Conservation (phyloP, 2,797 vertebrate species). For the Astyanax mexicanus region DNA sequence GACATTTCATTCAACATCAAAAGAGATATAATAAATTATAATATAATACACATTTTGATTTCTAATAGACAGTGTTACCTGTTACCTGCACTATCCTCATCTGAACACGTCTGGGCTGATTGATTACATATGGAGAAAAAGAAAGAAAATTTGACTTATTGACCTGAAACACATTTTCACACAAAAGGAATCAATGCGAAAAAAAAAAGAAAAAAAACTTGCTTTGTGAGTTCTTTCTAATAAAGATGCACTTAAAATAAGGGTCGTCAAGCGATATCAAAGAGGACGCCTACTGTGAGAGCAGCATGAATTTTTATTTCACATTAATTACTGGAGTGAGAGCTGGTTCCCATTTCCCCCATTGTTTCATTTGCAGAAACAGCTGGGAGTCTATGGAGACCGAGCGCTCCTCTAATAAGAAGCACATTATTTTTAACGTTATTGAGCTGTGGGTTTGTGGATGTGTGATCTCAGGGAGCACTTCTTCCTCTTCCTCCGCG, state of each 20-base stretch:
- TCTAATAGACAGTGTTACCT: no score
- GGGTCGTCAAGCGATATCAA: slow-evolving; percentile 40
- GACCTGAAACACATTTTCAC: not conserved
- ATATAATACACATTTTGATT: no score
- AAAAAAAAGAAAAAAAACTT: not conserved
- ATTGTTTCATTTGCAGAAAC: slow-evolving; percentile 59
- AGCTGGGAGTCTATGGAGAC: slow-evolving; percentile 43
- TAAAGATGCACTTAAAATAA: slow-evolving; percentile 45
- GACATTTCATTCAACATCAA: no score
- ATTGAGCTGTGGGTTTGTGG: slow-evolving; percentile 11
- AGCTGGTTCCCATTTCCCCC: slow-evolving; percentile 44
- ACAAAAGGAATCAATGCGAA: slow-evolving; percentile 18
- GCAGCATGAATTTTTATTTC: slow-evolving; percentile 38
- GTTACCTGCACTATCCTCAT: not conserved
- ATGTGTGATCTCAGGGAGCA: slow-evolving; percentile 18
- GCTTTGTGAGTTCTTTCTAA: slow-evolving; percentile 33
- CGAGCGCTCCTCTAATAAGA: slow-evolving; percentile 35
- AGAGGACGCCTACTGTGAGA: slow-evolving; percentile 40
- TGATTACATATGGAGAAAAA: not conserved
- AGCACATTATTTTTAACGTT: slow-evolving; percentile 47
- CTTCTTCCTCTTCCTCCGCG: slow-evolving; percentile 2
- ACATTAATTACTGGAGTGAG: slow-evolving; percentile 54
- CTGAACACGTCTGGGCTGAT: not conserved
- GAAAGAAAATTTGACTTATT: not conserved
- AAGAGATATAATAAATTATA: no score